Conservation (phyloP, 2,888 invertebrate species). For the Sceliomorpha sp. region DNA sequence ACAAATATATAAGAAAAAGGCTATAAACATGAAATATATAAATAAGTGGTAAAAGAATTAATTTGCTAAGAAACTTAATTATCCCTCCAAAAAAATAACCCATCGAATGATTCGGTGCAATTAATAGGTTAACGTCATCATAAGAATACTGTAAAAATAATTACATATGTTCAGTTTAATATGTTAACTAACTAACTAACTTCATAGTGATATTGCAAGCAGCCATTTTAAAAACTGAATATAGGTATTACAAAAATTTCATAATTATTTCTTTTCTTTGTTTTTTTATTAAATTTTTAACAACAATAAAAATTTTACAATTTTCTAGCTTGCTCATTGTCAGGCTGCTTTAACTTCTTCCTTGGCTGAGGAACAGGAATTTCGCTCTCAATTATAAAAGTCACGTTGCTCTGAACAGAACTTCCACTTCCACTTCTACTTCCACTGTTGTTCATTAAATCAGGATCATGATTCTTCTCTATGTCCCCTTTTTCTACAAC, state of each 20-base stretch:
- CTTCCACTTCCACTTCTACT: conserved; percentile 23
- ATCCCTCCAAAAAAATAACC: conserved; percentile 15
- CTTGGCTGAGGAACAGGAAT: conserved; percentile 42
- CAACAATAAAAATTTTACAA: too few species aligned
- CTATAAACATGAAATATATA: background rate
- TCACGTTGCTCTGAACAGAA: conserved; percentile 44
- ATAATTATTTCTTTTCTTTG: too few species aligned
- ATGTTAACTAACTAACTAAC: too few species aligned
- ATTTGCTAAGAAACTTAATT: conserved; percentile 6
- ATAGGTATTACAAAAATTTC: too few species aligned
- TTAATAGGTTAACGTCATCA: too few species aligned
- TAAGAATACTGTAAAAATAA: background rate
- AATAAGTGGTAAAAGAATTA: conserved; percentile 16
- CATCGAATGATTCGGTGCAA: conserved; percentile 3
- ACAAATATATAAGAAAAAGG: background rate
- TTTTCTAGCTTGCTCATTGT: too few species aligned
- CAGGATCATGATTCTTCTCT: conserved; percentile 38
- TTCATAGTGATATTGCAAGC: too few species aligned
- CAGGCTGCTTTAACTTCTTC: conserved; percentile 13
- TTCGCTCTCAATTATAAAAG: conserved; percentile 52
- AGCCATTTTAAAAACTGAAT: too few species aligned
- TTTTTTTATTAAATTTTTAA: too few species aligned
- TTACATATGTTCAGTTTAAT: too few species aligned
- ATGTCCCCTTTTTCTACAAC: conserved; percentile 51
- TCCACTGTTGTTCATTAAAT: conserved; percentile 18